Percentiles rank a stretch among this genome's conserved stretches.
Evolutionary conservation across 2,113 vertebrate species (phyloP).

Genomic region (Illadopsis cleaveri): DNA sequence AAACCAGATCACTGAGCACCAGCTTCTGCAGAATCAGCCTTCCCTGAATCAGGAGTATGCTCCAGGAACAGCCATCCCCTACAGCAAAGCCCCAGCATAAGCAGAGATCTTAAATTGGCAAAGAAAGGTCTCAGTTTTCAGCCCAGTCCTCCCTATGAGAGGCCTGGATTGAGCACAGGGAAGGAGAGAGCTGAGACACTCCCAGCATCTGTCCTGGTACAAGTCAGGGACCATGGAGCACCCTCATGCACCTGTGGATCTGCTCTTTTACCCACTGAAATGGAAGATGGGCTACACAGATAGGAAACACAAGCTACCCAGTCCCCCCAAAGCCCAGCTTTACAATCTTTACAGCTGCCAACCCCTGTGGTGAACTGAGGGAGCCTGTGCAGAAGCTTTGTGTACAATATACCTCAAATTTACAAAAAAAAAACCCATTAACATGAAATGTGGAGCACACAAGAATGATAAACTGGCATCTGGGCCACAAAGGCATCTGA

Average conservation of each 20-base stretch:
- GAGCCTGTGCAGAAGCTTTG: neutral
- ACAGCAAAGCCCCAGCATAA: accelerated
- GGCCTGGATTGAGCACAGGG: neutral
- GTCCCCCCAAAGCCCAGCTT: neutral
- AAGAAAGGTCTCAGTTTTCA: neutral
- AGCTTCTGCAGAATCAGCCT: neutral
- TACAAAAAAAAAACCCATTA: neutral
- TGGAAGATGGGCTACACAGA: neutral
- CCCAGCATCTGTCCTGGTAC: neutral
- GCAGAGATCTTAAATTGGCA: neutral
- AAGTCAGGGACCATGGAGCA: neutral
- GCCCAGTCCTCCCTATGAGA: neutral
- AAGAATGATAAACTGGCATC: neutral
- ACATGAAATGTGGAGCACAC: neutral
- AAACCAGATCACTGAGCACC: neutral
- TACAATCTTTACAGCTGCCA: neutral
- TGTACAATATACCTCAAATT: neutral
- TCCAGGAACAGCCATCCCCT: neutral
- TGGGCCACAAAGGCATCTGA: neutral
- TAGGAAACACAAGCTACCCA: neutral
- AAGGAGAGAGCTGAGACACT: neutral
- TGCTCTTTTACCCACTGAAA: neutral
- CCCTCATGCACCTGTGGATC: accelerated
- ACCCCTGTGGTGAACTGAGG: accelerated
- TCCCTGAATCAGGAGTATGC: neutral